Conservation (phyloP, 2,113 vertebrate species). For the Thermophis baileyi region DNA sequence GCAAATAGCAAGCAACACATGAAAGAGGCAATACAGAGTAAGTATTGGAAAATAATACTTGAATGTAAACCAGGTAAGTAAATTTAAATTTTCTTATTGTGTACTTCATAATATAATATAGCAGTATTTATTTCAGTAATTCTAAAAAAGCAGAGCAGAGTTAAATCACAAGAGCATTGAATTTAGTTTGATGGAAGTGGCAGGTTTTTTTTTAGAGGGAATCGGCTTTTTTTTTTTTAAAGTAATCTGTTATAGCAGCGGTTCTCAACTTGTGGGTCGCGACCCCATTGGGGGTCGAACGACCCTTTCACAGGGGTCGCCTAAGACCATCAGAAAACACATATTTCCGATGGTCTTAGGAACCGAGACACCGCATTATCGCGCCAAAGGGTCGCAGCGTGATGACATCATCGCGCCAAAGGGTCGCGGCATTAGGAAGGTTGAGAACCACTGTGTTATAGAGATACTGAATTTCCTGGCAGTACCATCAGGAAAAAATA, state of each 20-base stretch:
- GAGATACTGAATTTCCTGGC: background rate
- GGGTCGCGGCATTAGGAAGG: no score
- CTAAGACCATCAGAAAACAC: no score
- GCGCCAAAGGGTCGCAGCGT: no score
- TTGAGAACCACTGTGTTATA: no score
- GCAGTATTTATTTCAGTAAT: background rate
- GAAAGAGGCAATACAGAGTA: conserved; percentile 73
- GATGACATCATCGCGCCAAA: no score
- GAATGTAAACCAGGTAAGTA: background rate
- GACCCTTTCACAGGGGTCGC: no score
- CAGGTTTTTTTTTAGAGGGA: background rate
- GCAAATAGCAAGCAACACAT: conserved; percentile 75
- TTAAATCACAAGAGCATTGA: background rate
- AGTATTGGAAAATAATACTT: conserved; percentile 32
- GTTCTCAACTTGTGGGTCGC: no score
- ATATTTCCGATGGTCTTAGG: no score
- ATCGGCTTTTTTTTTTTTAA: background rate
- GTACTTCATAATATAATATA: background rate
- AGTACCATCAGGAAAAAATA: background rate
- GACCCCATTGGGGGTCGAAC: no score
- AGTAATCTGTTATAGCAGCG: background rate
- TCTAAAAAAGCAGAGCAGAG: background rate
- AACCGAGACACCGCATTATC: no score
- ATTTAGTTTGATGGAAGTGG: background rate
- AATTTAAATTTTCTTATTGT: background rate